Evolutionary conservation across 2,113 vertebrate species (phyloP).

Genomic region (Nestor notabilis): DNA sequence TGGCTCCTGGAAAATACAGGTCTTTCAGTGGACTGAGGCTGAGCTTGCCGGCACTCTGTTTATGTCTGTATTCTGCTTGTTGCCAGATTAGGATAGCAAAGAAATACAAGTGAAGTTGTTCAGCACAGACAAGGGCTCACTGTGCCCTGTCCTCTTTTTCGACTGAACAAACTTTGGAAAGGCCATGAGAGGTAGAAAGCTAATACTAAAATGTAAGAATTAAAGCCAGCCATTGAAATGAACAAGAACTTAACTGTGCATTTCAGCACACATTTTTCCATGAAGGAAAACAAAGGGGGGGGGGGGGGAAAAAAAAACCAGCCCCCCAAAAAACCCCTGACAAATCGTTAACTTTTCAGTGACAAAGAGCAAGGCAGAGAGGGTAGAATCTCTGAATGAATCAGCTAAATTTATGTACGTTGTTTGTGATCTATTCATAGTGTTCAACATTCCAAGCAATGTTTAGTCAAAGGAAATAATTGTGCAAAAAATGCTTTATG

Average conservation of each 20-base stretch:
- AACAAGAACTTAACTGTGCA: background rate
- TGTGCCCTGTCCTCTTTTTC: constrained; percentile 44
- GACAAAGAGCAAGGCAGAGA: background rate
- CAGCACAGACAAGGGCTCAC: constrained; percentile 49
- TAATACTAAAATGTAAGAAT: constrained; percentile 18
- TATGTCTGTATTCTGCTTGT: background rate
- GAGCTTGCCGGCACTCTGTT: background rate
- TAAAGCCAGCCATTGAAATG: constrained; percentile 1
- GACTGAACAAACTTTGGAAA: constrained; percentile 40
- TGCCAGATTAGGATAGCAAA: constrained; percentile 27
- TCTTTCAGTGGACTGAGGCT: background rate
- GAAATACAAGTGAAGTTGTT: constrained; percentile 40
- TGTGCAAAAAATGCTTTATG: background rate
- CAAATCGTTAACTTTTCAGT: background rate
- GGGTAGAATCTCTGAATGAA: background rate
- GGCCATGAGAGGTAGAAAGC: background rate
- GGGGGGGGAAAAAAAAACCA: no score
- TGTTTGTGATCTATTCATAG: background rate
- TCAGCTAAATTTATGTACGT: background rate
- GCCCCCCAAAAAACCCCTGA: background rate
- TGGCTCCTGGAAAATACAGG: background rate
- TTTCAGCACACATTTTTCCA: background rate
- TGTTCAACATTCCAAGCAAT: background rate
- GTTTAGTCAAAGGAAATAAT: background rate
- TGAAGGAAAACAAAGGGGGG: no score